phyloP scores from a whole-genome alignment of 2,113 vertebrate genomes.

The Paralichthys olivaceus region DNA sequence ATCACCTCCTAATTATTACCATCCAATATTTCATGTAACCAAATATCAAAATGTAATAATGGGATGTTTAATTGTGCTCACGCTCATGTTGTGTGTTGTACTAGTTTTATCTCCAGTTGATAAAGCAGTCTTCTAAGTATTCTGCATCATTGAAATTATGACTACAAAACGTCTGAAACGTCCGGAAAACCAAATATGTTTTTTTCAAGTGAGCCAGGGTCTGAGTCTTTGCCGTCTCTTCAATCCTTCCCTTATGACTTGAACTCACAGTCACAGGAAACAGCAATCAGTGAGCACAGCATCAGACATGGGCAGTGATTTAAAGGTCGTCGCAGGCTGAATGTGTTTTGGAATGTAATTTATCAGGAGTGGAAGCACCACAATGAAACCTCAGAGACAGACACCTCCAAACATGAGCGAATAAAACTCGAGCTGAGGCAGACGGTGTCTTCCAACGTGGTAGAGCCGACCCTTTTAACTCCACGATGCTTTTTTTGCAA shows the following conservation, averaged over 20 bases:
- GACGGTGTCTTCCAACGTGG: neutral
- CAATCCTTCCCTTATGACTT: neutral
- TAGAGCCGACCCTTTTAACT: conserved; percentile 19
- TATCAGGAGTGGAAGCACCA: neutral
- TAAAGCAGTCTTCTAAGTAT: too few relatives aligned
- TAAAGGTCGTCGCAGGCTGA: neutral
- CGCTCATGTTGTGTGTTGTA: too few relatives aligned
- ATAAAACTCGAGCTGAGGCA: neutral
- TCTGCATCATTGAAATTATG: too few relatives aligned
- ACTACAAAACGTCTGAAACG: too few relatives aligned
- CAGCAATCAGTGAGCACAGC: neutral
- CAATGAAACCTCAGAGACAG: neutral
- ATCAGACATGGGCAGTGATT: neutral
- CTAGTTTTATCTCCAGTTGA: too few relatives aligned
- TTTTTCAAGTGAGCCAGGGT: too few relatives aligned
- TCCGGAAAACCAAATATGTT: too few relatives aligned
- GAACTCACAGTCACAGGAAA: neutral
- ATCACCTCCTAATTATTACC: too few relatives aligned
- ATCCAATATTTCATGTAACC: too few relatives aligned
- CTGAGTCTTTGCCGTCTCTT: neutral
- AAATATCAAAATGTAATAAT: too few relatives aligned
- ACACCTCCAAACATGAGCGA: neutral
- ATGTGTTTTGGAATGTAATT: neutral
- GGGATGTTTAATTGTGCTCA: too few relatives aligned
- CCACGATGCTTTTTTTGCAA: neutral